These are phyloP conservation scores for Pelobates cultripes DNA, from an alignment of 2,797 vertebrate species.

Conservation along the genomic window DNA sequence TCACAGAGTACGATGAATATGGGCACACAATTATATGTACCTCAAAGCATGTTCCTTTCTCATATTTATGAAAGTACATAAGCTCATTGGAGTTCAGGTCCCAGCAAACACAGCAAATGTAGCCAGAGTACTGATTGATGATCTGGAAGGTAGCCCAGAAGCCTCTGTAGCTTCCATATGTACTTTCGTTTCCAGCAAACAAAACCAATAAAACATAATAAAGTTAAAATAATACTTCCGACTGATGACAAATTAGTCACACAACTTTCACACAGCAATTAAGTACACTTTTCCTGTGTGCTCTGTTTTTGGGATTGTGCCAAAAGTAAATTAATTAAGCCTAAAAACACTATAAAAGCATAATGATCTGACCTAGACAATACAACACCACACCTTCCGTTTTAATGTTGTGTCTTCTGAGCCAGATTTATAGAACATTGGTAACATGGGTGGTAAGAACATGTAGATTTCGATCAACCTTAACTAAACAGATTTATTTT, in stretches of 20 bases:
- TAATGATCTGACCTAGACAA: constrained; percentile 7
- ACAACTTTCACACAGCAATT: constrained; percentile 38
- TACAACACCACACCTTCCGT: too few species aligned
- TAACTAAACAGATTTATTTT: too few species aligned
- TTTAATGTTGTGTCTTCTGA: too few species aligned
- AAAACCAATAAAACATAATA: constrained; percentile 49
- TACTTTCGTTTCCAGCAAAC: constrained; percentile 44
- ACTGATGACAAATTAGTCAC: constrained; percentile 38
- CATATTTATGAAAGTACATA: constrained; percentile 47
- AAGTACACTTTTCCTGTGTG: constrained; percentile 21
- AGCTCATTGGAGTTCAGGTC: constrained; percentile 38
- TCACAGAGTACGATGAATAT: constrained; percentile 10
- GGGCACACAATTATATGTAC: constrained; percentile 22
- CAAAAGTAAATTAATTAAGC: constrained; percentile 13
- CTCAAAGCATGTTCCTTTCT: constrained; percentile 27
- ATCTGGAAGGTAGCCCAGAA: constrained; percentile 54
- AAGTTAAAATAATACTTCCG: constrained; percentile 43
- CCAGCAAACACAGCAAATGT: constrained; percentile 46
- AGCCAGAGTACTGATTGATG: constrained; percentile 48
- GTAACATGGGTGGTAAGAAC: too few species aligned
- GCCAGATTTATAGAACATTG: too few species aligned
- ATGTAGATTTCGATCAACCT: too few species aligned
- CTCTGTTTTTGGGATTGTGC: constrained; percentile 9
- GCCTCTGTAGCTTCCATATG: constrained; percentile 38
- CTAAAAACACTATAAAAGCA: constrained; percentile 19